Evolutionary conservation across 1,140 invertebrate genomes (phyloP).

Genomic region (Aleiodes sp.): DNA sequence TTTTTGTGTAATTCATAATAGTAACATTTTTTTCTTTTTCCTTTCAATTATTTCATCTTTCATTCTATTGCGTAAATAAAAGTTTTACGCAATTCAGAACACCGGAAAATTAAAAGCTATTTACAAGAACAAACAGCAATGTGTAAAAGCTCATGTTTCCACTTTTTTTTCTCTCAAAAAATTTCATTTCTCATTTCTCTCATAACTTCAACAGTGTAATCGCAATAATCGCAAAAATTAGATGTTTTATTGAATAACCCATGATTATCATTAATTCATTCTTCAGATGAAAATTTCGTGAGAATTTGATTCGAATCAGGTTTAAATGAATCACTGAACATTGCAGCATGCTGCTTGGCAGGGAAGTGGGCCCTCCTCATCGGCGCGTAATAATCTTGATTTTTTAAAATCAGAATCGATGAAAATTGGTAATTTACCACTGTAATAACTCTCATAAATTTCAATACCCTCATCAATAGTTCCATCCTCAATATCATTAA

Average conservation of each 20-base stretch:
- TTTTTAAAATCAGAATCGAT: conserved; percentile 43
- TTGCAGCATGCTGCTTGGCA: conserved; percentile 60
- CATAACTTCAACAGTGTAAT: too few species aligned
- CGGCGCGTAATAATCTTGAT: conserved; percentile 30
- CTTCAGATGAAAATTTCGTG: background rate
- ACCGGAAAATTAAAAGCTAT: conserved; percentile 48
- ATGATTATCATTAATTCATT: background rate
- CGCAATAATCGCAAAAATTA: too few species aligned
- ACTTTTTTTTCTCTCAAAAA: too few species aligned
- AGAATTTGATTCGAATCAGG: background rate
- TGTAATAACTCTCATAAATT: conserved; percentile 60
- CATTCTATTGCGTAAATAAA: background rate
- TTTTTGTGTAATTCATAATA: conserved; percentile 5
- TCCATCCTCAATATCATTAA: conserved; percentile 39
- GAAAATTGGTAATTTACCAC: conserved; percentile 45
- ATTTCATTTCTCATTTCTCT: too few species aligned
- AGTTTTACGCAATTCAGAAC: conserved; percentile 1
- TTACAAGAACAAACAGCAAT: conserved; percentile 52
- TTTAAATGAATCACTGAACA: conserved; percentile 51
- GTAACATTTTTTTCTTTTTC: too few species aligned
- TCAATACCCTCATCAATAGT: conserved; percentile 62
- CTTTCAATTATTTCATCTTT: too few species aligned
- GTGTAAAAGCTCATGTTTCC: too few species aligned
- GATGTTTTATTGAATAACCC: too few species aligned
- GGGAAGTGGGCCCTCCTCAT: conserved; percentile 50